A percentile compares a stretch with the other conserved stretches of the same genome.
phyloP scores from a whole-genome alignment of 2,797 vertebrate genomes.

The Capromys pilorides region DNA sequence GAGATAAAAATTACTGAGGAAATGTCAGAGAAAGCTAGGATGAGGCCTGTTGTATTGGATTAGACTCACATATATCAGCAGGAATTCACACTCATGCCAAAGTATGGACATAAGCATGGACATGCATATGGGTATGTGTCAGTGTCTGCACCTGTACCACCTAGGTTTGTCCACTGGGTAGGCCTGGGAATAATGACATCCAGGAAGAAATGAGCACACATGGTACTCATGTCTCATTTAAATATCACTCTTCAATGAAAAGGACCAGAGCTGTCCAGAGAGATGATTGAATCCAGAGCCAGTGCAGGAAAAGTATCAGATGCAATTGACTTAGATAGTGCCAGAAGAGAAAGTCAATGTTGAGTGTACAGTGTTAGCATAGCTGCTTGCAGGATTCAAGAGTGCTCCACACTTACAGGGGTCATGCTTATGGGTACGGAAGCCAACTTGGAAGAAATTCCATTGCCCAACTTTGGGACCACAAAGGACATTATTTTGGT shows the following conservation, averaged over 20 bases:
- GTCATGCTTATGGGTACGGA: not conserved
- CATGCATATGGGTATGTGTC: fast-evolving
- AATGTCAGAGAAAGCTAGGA: not conserved
- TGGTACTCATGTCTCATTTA: not conserved
- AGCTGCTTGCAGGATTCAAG: not conserved
- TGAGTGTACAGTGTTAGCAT: too few species aligned
- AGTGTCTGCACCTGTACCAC: fast-evolving
- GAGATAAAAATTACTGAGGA: not conserved
- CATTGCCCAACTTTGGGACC: not conserved
- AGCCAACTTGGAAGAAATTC: not conserved
- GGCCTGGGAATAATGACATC: not conserved
- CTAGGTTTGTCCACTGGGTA: not conserved
- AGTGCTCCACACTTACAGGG: not conserved
- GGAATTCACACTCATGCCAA: not conserved
- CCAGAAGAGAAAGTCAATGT: not conserved
- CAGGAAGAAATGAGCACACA: not conserved
- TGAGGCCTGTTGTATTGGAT: not conserved
- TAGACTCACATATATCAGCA: not conserved
- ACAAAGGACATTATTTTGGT: not conserved
- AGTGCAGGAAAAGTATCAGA: not conserved
- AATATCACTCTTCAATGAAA: not conserved
- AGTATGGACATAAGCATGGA: not conserved
- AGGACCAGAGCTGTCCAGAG: not conserved
- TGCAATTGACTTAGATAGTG: too few species aligned
- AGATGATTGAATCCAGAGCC: not conserved